Base-by-base conservation (phyloP, 2,113 vertebrate species). In the Rhabdomys dilectus region DNA sequence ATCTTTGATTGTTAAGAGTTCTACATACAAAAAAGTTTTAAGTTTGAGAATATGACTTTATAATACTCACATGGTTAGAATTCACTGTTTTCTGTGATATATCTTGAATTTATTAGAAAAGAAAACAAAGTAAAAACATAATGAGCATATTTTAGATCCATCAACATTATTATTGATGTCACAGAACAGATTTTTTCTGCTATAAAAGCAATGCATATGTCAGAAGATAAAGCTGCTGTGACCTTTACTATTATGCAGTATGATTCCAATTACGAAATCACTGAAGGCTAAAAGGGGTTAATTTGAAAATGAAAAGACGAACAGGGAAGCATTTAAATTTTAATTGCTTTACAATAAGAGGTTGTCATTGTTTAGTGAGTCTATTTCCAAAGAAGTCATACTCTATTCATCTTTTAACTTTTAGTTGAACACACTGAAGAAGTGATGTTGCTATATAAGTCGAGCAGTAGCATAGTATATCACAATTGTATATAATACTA, bases 241-340 rank as follows among this genome's bases (percentile, higher is more conserved):
- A 96, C 76, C 91, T 42, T 10, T 91, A 0, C 16, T 0, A 89
- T 77, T 84, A 88, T 88, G 0, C 16, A 93, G 66, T 2, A 80
- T 76, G 91, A 45, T 97, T 98, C 36, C 15, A 76, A 36, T 75
- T 89, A 77, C 19, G 96, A 36, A 80, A 85, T 39, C 39, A 45
- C 48, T 72, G 60, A 95, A 97, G 58, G 86, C 86, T 95, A 92
- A 97, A 80, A 26, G 34, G 93, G n/a, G 12, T 89, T 56, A 96
- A 94, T 89, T 89, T 96, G 53, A 96, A 97, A 0, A 17, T 36
- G 36, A 96, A 81, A 7, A 66, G 58, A 7, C 7, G 86, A 91
- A 95, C 64, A 58, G 95, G 60, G 86, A 95, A 91, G 2, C 2
- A 96, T 84, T 95, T 97, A 92, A 15, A 96, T 82, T 58, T 95